Conservation (phyloP, 1,140 invertebrate genomes). For the Sweltsa coloradensis region DNA sequence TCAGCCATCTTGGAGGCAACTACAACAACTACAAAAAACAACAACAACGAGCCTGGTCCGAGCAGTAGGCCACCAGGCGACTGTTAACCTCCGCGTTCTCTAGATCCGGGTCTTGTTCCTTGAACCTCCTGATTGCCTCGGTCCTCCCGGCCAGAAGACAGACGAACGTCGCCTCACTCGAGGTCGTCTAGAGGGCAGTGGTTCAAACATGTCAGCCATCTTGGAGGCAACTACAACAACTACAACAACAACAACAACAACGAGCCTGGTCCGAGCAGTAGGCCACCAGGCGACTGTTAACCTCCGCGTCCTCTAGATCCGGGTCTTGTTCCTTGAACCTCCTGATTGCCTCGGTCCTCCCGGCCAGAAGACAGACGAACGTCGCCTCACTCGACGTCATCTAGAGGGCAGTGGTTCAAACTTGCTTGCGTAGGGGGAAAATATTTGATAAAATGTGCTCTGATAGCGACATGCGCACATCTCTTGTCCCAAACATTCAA, state of each 20-base stretch:
- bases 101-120: constrained; percentile 51
- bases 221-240: too few species aligned
- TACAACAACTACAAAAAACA: too few species aligned
- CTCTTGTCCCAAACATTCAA: too few species aligned
- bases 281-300: constrained; percentile 81
- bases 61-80: constrained; percentile 87
- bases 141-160: constrained; percentile 81
- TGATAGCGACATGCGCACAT: too few species aligned
- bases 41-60: too few species aligned
- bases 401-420: too few species aligned
- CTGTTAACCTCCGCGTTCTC: constrained; percentile 84
- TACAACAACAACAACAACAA: too few species aligned
- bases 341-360: constrained; percentile 72
- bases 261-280: constrained; percentile 93
- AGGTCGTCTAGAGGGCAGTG: too few species aligned
- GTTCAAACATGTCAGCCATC: too few species aligned
- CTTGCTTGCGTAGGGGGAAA: too few species aligned
- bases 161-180: constrained; percentile 86
- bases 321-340: constrained; percentile 46
- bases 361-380: constrained; percentile 77
- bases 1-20: too few species aligned
- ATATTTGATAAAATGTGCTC: too few species aligned
- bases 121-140: constrained; percentile 58
- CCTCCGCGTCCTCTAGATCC: constrained; percentile 70
- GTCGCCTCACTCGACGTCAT: constrained; percentile 89